Base-by-base conservation (phyloP, 2,797 vertebrate species). In the Heliangelus exortis region DNA sequence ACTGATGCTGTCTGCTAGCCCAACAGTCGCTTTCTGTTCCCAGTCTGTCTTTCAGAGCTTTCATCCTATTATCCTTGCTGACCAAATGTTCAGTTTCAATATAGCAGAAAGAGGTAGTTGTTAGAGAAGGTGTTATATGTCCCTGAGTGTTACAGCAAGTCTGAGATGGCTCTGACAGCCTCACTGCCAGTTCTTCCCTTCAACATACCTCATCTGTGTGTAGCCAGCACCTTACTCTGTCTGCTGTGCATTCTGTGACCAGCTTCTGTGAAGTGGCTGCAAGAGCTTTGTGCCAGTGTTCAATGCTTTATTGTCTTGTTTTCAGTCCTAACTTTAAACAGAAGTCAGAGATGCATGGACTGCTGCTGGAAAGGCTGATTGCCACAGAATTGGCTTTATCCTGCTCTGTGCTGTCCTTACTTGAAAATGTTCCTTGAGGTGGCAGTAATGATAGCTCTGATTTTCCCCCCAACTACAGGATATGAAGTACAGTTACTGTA, bases 151-250 rank as follows among this genome's bases (percentile, higher is more conserved):
- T 53, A 17, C 10, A 34, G 41, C 45, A 55, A 18, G 23, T 19
- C 57, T 45, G 66, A 87, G 69, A 12, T 25, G 23, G 33, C 51
- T 50, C 19, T 12, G 48, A 53, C 22, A 22, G 57, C 50, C 43
- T 62, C 0, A 0, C 39, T 79, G 45, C 26, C 15, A 16, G 0
- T 45, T 54, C 29, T 84, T 84, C 10, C 53, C 33, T 41, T 71
- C 47, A 53, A 14, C 8, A 3, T 23, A 25, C 2, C 13, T 59
- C 13, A 34, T 26, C 22, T 36, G 10, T 51, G 62, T 11, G 11
- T 58, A 84, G 36, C 45, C 41, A 89, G 67, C 31, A n/a, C 34
- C 61, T 51, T 55, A 3, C 48, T 36, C 33, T 34, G 36, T 73
- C 47, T 16, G 6, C 28, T 45, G 8, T 29, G 39, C 2, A 0